phyloP scores from a whole-genome alignment of 2,888 invertebrate genomes.

The Chrysina gloriosa region DNA sequence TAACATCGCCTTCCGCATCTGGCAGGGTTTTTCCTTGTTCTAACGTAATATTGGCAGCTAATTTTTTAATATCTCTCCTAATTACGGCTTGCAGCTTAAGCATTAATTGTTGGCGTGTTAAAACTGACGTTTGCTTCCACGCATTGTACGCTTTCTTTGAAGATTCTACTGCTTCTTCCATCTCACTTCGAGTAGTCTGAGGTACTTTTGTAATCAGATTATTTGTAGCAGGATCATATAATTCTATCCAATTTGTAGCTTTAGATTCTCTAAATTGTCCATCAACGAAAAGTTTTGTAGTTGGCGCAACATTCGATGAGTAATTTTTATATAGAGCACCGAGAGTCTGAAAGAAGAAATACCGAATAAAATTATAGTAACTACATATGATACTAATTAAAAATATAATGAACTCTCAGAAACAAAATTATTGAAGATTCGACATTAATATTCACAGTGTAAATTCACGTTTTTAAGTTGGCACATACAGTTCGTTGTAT shows the following conservation, averaged over 20 bases:
- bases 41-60: slow-evolving; percentile 91
- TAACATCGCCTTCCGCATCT: slow-evolving; percentile 98
- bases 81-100: slow-evolving; percentile 83
- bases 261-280: slow-evolving; percentile 95
- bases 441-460: too few relatives aligned
- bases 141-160: slow-evolving; percentile 80
- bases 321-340: slow-evolving; percentile 6
- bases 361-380: neutral
- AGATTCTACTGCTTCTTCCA: slow-evolving; percentile 88
- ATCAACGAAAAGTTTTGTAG: slow-evolving; percentile 95
- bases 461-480: too few relatives aligned
- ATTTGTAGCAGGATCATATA: slow-evolving; percentile 96
- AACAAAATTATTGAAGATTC: too few relatives aligned
- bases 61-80: slow-evolving; percentile 86
- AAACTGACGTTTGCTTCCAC: slow-evolving; percentile 92
- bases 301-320: slow-evolving; percentile 67
- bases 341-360: slow-evolving; percentile 11
- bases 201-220: slow-evolving; percentile 86
- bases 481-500: too few relatives aligned
- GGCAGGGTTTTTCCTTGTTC: slow-evolving; percentile 98
- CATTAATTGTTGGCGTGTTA: slow-evolving; percentile 86
- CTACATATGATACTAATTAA: neutral
- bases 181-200: slow-evolving; percentile 87
- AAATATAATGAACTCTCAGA: too few relatives aligned
- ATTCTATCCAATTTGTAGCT: slow-evolving; percentile 92